phyloP scores from a whole-genome alignment of 92 coral and sea anemone genomes.

The Pocillopora grandis region DNA sequence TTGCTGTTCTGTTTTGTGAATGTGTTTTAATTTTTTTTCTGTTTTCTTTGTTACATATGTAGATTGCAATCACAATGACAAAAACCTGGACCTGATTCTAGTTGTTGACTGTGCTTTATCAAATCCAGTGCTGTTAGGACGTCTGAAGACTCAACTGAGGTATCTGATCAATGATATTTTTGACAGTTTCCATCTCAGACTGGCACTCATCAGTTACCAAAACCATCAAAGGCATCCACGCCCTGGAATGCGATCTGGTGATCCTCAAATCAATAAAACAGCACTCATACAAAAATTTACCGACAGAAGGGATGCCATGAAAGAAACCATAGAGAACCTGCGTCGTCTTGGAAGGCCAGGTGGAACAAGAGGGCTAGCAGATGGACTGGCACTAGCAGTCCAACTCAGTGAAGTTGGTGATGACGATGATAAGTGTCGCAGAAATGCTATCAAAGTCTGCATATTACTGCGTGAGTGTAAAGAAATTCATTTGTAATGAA shows the following conservation, averaged over 20 bases:
- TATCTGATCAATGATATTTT: neutral
- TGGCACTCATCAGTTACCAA: slow-evolving; percentile 30
- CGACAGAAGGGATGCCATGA: neutral
- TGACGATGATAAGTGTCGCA: slow-evolving; percentile 6
- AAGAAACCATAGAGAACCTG: neutral
- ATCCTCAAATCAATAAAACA: neutral
- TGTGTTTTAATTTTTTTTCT: neutral
- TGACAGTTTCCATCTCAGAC: neutral
- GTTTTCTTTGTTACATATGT: neutral
- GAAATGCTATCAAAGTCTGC: slow-evolving; percentile 24
- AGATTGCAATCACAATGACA: neutral
- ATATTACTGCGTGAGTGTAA: slow-evolving; percentile 33
- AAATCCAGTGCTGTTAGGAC: slow-evolving; percentile 9
- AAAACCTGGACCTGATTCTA: slow-evolving; percentile 32
- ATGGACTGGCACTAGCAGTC: slow-evolving; percentile 15
- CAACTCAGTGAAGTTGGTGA: slow-evolving; percentile 6
- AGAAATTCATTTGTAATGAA: too few relatives aligned
- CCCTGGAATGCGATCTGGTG: neutral
- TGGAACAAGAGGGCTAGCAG: slow-evolving; percentile 20
- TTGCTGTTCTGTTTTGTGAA: neutral
- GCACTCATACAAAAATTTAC: slow-evolving; percentile 7
- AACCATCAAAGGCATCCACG: neutral
- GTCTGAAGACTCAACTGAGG: neutral
- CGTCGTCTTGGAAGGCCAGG: slow-evolving; percentile 24
- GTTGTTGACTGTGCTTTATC: slow-evolving; percentile 17